Base-by-base conservation (phyloP, 2,797 vertebrate genomes). In the Astyanax mexicanus region DNA sequence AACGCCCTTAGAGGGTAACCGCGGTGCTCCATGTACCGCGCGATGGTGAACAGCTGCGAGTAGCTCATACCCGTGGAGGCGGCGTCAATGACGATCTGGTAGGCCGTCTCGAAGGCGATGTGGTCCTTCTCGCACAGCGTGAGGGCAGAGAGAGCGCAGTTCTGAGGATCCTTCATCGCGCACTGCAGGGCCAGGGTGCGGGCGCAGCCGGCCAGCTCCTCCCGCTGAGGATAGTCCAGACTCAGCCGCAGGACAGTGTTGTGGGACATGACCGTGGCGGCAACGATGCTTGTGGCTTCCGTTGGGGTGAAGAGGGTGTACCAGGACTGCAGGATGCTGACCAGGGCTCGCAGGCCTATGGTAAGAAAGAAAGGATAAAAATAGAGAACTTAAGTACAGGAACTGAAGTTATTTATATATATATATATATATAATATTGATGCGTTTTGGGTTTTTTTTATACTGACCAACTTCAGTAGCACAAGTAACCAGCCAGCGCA, bases 121-220 rank as follows among this genome's bases (percentile, higher is more conserved):
- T 99, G 98, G 92, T 99, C 98, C 88, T 99, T 99, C 88, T 99
- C 98, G 0, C 98, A 99, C 74, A 99, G 95, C 12, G 98, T 99
- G 67, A 99, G 94, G 5, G 98, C 97, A 0, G 98, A 99, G 76
- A 99, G 89, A 6, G 98, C 96, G 25, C 98, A 99, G 90, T 98
- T 98, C 88, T 99, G 97, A 0, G 98, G 97, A 88, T 99, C 96
- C 90, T 99, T 99, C 98, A 99, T 99, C 85, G 98, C 98, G 11
- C 98, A 98, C 86, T 99, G 98, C 77, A 98, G 90, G 17, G 98
- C 98, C 83, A 99, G 89, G 0, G 97, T 98, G 70, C 98, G 90
- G 1, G 97, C 97, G 0, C 97, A 99, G 89, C 96, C 97, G 72
- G 97, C 98, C 74, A 99, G 92, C 88, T 99, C 97, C 90, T 99